Evolutionary conservation across 2,113 vertebrate species (phyloP), one percentile per base, ranked within the genome.

Genomic region (Megaptera novaeangliae): DNA sequence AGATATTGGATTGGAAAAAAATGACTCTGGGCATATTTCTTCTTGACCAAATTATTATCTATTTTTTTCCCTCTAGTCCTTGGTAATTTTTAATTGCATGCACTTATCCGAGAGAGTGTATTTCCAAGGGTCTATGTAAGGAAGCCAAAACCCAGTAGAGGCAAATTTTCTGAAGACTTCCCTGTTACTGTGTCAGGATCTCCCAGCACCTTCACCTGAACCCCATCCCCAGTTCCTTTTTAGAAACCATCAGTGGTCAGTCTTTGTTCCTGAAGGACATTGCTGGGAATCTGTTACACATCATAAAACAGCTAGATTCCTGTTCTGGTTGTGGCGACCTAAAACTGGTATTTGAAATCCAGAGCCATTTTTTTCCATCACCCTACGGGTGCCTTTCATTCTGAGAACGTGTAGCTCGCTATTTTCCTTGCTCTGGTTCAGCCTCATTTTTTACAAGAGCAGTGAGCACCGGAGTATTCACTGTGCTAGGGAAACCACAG

Each of bases 11-110:
- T 91, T 96, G 90, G 90, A 57, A 94, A 80, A 95, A 97, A 96
- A 95, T 97, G 57, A 95, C 94, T 91, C 94, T 88, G 94, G 88
- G 83, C 81, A 44, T 97, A 97, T 96, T 98, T 98, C 91, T 98
- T 96, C 91, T 95, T 96, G 96, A 93, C 92, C 96, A 96, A 94
- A 94, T 96, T 96, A 80, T 93, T 95, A 88, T 75, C 68, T 86
- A 0, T 41, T 44, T 77, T 72, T 93, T 34, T 11, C 68, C 39
- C 8, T 63, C 46, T 85, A 57, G 57, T 59, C 41, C 59, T 83
- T 57, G 64, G 77, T 96, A 66, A 77, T 87, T 97, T 97, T 96
- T 94, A 85, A 92, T 64, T 89, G 68, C 49, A 75, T 39, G 64
- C 68, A 39, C 86, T 74, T 52, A 11, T 52, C 49, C 80, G 57